phyloP scores from a whole-genome alignment of 2,888 invertebrate species.

The Andrena marginata region DNA sequence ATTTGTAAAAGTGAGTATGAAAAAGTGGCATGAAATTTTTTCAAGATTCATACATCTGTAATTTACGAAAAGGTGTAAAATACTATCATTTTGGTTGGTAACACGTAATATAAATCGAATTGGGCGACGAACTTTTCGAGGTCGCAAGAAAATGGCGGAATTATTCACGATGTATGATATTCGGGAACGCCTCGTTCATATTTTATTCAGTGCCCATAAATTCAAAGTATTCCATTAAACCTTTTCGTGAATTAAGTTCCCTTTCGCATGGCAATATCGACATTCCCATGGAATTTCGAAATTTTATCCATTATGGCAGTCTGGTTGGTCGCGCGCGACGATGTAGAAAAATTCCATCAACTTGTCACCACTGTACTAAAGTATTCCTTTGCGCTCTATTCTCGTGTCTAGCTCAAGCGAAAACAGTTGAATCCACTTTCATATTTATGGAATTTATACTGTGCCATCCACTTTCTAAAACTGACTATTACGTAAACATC shows the following conservation, averaged over 20 bases:
- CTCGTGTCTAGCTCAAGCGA: not conserved
- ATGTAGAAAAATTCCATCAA: not conserved
- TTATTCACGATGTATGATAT: conserved; percentile 60
- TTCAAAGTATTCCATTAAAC: conserved; percentile 63
- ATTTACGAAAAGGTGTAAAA: not conserved
- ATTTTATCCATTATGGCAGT: not conserved
- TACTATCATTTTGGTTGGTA: not conserved
- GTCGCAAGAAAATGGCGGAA: conserved; percentile 39
- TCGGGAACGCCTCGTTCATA: conserved; percentile 56
- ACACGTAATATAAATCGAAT: conserved; percentile 7
- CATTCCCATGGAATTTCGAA: conserved; percentile 1
- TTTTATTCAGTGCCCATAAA: conserved; percentile 68
- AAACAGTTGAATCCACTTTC: not conserved
- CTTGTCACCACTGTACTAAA: not conserved
- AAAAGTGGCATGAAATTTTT: no score
- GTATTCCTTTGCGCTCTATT: not conserved
- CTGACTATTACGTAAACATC: conserved; percentile 3
- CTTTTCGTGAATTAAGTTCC: conserved; percentile 21
- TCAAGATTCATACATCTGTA: no score
- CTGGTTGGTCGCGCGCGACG: not conserved
- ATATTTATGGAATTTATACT: conserved; percentile 1
- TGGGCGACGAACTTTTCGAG: conserved; percentile 3
- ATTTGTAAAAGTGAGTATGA: no score
- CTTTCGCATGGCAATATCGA: conserved; percentile 32
- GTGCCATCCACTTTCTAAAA: not conserved